These are phyloP conservation scores for Papilio demoleus DNA, from an alignment of 2,888 invertebrate species.

Conservation along the genomic window DNA sequence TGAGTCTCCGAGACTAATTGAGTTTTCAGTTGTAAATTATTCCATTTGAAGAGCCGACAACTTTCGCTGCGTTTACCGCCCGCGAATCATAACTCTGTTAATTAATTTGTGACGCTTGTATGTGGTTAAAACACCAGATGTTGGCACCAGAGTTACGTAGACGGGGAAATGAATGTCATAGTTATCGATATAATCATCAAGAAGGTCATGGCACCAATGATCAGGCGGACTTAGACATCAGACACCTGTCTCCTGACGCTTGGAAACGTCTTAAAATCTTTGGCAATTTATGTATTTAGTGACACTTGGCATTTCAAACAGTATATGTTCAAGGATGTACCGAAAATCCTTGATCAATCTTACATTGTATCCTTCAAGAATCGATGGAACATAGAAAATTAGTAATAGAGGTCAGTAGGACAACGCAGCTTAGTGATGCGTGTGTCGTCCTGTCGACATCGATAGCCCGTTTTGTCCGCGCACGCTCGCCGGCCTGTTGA, in stretches of 20 bases:
- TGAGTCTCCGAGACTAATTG: conserved; percentile 68
- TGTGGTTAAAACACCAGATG: conserved; percentile 31
- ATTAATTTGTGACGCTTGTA: conserved; percentile 41
- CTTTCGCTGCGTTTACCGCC: conserved; percentile 53
- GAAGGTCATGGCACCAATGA: too few species aligned
- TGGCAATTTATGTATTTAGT: too few species aligned
- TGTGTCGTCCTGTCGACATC: conserved; percentile 58
- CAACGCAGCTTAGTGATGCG: conserved; percentile 54
- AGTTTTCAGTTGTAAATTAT: conserved; percentile 75
- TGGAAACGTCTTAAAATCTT: too few species aligned
- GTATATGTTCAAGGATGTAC: too few species aligned
- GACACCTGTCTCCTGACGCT: too few species aligned
- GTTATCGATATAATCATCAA: too few species aligned
- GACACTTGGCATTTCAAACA: too few species aligned
- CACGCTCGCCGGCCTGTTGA: conserved; percentile 63
- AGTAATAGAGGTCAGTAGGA: conserved; percentile 48
- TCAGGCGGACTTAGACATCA: too few species aligned
- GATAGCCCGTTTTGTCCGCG: conserved; percentile 61
- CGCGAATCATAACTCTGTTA: conserved; percentile 45
- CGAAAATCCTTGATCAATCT: too few species aligned
- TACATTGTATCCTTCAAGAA: conserved; percentile 44
- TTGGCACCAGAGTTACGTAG: too few species aligned
- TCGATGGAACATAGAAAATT: conserved; percentile 30
- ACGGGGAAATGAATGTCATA: too few species aligned
- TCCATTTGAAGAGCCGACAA: conserved; percentile 66